Evolutionary conservation across 2,888 invertebrate genomes (phyloP).

Genomic region (Dasypogon diadema): DNA sequence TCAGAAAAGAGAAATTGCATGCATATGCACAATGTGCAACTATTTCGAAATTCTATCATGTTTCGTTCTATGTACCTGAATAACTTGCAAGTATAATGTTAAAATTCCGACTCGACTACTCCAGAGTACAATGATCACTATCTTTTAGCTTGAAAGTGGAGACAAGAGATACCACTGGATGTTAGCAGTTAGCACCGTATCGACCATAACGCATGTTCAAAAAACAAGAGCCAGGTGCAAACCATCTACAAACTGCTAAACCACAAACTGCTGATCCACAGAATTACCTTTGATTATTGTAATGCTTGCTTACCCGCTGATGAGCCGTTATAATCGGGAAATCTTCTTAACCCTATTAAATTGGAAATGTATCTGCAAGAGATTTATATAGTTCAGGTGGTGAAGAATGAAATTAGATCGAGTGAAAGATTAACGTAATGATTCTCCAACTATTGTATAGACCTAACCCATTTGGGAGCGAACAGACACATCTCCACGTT

Average conservation of each 20-base stretch:
- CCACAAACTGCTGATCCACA: conserved; percentile 8
- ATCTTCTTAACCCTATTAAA: conserved; percentile 33
- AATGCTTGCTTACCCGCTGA: conserved; percentile 33
- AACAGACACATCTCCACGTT: background rate
- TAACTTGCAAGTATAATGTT: background rate
- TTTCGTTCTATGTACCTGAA: conserved; percentile 6
- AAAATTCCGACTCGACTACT: background rate
- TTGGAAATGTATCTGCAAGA: conserved; percentile 1
- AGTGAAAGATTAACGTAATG: conserved; percentile 31
- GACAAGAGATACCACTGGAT: conserved; percentile 7
- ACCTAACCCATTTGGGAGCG: background rate
- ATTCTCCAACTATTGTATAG: conserved; percentile 1
- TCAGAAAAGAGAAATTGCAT: background rate
- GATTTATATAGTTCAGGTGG: conserved; percentile 18
- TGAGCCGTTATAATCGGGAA: conserved; percentile 34
- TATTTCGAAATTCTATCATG: conserved; percentile 23
- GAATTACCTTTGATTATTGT: conserved; percentile 33
- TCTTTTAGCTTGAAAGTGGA: conserved; percentile 14
- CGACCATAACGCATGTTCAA: background rate
- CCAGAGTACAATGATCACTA: conserved; percentile 22
- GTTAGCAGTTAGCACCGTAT: background rate
- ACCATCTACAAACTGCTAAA: background rate
- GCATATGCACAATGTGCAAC: conserved; percentile 2
- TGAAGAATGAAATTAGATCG: conserved; percentile 29
- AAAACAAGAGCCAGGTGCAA: background rate